Conservation (phyloP, 1,140 invertebrate species). For the Ooceraea biroi region DNA sequence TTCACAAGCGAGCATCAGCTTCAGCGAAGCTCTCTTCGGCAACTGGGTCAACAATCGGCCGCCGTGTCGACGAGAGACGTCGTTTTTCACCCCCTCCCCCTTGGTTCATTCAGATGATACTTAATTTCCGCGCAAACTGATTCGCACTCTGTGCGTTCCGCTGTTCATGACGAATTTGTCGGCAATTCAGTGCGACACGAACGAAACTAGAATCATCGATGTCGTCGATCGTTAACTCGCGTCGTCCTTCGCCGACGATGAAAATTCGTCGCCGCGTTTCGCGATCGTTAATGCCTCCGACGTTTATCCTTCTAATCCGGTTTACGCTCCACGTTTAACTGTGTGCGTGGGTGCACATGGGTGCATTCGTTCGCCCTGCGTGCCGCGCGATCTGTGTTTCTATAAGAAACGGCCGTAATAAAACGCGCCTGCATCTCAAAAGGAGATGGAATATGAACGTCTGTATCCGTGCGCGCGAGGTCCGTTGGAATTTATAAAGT, state of each 20-base stretch:
- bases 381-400: slow-evolving; percentile 26
- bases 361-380: too few relatives aligned
- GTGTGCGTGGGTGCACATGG: too few relatives aligned
- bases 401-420: slow-evolving; percentile 42
- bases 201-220: background rate
- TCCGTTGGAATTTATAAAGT: slow-evolving; percentile 59
- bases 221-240: too few relatives aligned
- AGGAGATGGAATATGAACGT: slow-evolving; percentile 53
- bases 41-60: background rate
- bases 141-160: background rate
- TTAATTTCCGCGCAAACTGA: background rate
- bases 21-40: slow-evolving; percentile 1
- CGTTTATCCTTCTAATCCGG: slow-evolving; percentile 1
- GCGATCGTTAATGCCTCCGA: slow-evolving; percentile 2
- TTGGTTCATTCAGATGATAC: background rate
- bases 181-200: background rate
- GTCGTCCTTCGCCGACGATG: background rate
- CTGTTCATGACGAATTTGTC: background rate
- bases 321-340: background rate
- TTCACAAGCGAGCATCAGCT: slow-evolving; percentile 25
- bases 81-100: background rate
- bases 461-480: slow-evolving; percentile 21
- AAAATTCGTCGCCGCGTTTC: background rate
- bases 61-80: background rate
- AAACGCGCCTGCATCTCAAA: slow-evolving; percentile 44